Evolutionary conservation across 2,113 vertebrate genomes (phyloP), one percentile per base, ranked within the genome.

Genomic region (Tamias sibiricus): DNA sequence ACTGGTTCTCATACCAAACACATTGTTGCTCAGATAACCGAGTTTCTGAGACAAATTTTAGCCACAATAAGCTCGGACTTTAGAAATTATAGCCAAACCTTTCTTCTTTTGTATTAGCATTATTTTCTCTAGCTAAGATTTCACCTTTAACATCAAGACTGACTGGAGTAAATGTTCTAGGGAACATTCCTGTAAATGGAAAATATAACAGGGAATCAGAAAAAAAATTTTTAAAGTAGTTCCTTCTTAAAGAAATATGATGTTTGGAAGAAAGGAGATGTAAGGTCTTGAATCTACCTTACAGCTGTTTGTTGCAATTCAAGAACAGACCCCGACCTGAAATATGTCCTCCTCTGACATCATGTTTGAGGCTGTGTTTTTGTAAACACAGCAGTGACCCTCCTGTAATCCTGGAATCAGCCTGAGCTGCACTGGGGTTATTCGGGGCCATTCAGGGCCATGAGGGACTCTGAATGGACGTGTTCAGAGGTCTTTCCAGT

Each of bases 1-100:
- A 83, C 88, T 91, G 77, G 88, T 95, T 96, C 96, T 94, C 82
- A 89, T 24, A 82, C 32, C 59, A 84, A 95, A 89, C 74, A 90
- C n/a, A 20, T 0, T 4, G 42, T 10, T 42, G 42, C 49, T 90
- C 69, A 20, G 26, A 66, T 47, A 66, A 59, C 75, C 37, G 19
- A 64, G 47, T 22, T 42, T 37, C 52, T 54, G 42, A 72, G 40
- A 79, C 47, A 30, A 89, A 89, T 82, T 79, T 42, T 68, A n/a
- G 22, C 42, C 68, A 83, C 35, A 13, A 4, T 10, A 68, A 88
- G 35, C 37, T 94, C 26, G 71, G 37, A 81, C 42, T 91, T 49
- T 75, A 85, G 40, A 94, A 84, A 75, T 75, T 12, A 44, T 0
- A 66, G 37, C 30, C 24, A 57, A 20, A n/a, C 4, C 24, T 47